phyloP scores from a whole-genome alignment of 2,113 vertebrate genomes.

The Phycodurus eques region DNA sequence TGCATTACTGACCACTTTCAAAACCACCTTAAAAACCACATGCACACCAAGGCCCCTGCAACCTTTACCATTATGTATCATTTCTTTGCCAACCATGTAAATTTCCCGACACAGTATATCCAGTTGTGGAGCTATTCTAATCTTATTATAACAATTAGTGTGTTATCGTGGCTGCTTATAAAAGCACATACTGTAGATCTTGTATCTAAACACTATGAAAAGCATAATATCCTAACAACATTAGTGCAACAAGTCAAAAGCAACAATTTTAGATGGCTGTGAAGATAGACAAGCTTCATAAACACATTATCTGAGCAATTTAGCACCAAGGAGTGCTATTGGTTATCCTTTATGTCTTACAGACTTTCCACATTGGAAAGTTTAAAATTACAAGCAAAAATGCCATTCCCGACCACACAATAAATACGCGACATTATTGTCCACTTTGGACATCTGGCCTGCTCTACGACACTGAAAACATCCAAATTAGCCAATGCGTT shows the following conservation, averaged over 20 bases:
- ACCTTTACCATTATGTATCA: background rate
- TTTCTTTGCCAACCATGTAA: background rate
- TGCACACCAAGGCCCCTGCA: background rate
- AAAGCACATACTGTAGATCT: background rate
- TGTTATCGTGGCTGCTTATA: background rate
- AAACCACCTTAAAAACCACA: too few relatives aligned
- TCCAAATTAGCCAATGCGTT: background rate
- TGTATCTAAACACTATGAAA: background rate
- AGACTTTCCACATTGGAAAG: too few relatives aligned
- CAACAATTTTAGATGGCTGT: background rate
- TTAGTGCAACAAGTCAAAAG: background rate
- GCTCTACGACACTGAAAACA: background rate
- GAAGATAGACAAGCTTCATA: background rate
- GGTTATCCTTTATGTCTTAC: background rate
- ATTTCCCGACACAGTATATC: background rate
- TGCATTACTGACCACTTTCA: too few relatives aligned
- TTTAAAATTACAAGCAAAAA: background rate
- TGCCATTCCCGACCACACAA: background rate
- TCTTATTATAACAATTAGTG: background rate
- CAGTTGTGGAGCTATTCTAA: background rate
- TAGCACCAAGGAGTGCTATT: background rate
- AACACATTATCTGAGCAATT: background rate
- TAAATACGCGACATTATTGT: background rate
- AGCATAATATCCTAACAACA: background rate
- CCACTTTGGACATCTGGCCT: too few relatives aligned